Conservation (phyloP, 2,797 vertebrate species). For the Eurystomus glaucurus region DNA sequence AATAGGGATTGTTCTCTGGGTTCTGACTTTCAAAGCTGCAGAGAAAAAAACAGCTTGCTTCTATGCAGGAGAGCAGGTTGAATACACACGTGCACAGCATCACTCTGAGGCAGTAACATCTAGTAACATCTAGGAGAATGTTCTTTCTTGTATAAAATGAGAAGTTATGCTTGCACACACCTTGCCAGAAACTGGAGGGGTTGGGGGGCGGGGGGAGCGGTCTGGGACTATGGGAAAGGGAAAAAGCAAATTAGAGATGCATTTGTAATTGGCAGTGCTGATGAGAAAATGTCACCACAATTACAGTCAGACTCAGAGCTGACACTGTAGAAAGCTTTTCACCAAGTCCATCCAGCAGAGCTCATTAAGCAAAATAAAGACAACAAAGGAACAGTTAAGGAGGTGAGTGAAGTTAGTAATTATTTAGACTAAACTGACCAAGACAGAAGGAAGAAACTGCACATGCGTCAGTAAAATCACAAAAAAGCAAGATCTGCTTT, state of each 20-base stretch:
- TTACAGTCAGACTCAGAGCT: constrained; percentile 24
- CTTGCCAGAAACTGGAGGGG: background rate
- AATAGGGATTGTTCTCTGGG: background rate
- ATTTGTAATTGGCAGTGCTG: constrained; percentile 8
- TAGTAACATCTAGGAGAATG: background rate
- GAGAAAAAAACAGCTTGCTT: background rate
- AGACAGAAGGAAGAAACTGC: constrained; percentile 18
- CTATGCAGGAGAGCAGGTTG: background rate
- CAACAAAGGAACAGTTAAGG: constrained; percentile 6
- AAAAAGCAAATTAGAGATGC: constrained; percentile 9
- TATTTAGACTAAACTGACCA: constrained; percentile 40
- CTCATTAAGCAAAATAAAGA: constrained; percentile 36
- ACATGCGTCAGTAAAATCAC: background rate
- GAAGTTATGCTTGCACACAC: background rate
- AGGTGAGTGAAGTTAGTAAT: background rate
- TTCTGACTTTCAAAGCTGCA: background rate
- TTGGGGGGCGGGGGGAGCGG: background rate
- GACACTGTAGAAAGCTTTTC: constrained; percentile 42
- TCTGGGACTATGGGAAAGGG: background rate
- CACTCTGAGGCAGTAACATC: background rate
- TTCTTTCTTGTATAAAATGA: background rate
- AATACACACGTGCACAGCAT: background rate
- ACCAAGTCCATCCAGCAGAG: background rate
- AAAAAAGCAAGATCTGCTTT: background rate
- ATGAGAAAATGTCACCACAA: constrained; percentile 36